Evolutionary conservation across 2,113 vertebrate genomes (phyloP).

Genomic region (Nothobranchius kuhntae): DNA sequence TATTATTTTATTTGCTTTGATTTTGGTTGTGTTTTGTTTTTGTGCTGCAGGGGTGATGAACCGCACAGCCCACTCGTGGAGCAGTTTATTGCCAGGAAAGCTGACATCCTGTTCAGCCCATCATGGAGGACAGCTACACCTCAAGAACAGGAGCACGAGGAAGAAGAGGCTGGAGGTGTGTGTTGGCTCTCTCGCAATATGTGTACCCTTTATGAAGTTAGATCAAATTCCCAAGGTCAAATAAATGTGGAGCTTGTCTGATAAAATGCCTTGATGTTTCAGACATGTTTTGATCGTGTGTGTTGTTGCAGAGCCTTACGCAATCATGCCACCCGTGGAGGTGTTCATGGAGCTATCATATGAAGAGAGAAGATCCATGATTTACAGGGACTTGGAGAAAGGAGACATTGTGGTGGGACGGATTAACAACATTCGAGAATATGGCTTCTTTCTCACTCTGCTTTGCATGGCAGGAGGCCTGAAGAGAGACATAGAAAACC

Average conservation of each 20-base stretch:
- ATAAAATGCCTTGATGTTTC: not conserved
- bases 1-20: no score
- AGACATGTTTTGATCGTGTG: no score
- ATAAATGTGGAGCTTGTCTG: not conserved
- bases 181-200: not conserved
- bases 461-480: constrained; percentile 86
- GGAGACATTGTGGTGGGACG: constrained; percentile 91
- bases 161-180: constrained; percentile 86
- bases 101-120: constrained; percentile 90
- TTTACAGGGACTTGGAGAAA: constrained; percentile 91
- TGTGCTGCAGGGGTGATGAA: constrained; percentile 75
- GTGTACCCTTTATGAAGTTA: not conserved
- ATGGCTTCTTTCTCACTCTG: constrained; percentile 95
- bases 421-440: constrained; percentile 93
- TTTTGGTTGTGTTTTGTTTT: not conserved
- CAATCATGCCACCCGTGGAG: constrained; percentile 93
- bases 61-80: constrained; percentile 83
- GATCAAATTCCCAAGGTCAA: no score
- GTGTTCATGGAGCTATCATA: constrained; percentile 91
- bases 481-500: constrained; percentile 88
- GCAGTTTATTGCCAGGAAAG: constrained; percentile 94
- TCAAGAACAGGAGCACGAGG: constrained; percentile 67
- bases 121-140: constrained; percentile 84
- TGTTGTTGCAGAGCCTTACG: constrained; percentile 83
- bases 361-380: constrained; percentile 85